Evolutionary conservation across 2,797 vertebrate genomes (phyloP).

Genomic region (Malurus splendens): DNA sequence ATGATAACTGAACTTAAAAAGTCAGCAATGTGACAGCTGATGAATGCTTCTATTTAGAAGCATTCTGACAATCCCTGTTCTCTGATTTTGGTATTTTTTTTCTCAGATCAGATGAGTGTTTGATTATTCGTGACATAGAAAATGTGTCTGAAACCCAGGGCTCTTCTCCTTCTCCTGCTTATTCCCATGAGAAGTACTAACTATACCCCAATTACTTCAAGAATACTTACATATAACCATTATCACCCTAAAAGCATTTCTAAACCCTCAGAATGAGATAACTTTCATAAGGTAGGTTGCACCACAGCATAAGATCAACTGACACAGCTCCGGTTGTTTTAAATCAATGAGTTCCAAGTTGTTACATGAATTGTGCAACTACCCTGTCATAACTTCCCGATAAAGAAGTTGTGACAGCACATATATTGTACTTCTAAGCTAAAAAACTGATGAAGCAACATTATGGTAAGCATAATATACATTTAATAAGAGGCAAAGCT

Average conservation of each 20-base stretch:
- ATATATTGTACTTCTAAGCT: not conserved
- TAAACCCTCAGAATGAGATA: not conserved
- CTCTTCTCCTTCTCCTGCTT: not conserved
- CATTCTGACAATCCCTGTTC: not conserved
- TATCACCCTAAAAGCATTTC: not conserved
- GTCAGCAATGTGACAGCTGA: not conserved
- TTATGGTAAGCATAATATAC: not conserved
- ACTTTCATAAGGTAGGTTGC: not conserved
- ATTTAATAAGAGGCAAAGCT: not conserved
- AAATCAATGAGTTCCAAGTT: not conserved
- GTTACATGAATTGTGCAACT: not conserved
- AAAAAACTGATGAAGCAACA: not conserved
- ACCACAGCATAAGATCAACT: not conserved
- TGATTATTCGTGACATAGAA: not conserved
- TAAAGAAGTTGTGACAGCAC: not conserved
- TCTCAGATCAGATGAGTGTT: not conserved
- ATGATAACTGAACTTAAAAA: not conserved
- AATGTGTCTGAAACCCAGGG: not conserved
- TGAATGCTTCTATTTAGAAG: not conserved
- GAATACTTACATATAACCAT: not conserved
- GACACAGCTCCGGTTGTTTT: not conserved
- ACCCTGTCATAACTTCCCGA: not conserved
- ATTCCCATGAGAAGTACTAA: not conserved
- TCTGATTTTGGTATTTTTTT: not conserved
- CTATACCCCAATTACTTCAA: not conserved